phyloP scores from a whole-genome alignment of 2,888 invertebrate species.

The Hydrotaea diabolus region DNA sequence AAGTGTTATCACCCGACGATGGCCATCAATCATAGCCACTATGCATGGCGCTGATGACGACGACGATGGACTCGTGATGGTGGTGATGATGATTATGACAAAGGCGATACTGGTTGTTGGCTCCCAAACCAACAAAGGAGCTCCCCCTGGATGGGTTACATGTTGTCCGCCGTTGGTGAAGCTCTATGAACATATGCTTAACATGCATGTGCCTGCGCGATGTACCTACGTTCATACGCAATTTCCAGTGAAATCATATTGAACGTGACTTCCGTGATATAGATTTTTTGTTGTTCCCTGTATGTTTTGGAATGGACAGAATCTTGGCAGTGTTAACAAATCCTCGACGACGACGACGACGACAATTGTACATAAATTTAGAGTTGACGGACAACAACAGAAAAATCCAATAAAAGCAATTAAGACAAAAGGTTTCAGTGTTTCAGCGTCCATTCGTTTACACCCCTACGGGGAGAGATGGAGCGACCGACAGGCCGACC shows the following conservation, averaged over 20 bases:
- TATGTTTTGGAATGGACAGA: constrained; percentile 21
- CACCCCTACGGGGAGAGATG: not conserved
- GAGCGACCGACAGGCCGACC: not conserved
- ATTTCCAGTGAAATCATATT: constrained; percentile 66
- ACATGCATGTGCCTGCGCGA: not conserved
- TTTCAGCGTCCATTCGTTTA: constrained; percentile 8
- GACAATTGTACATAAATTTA: not conserved
- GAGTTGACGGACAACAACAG: not conserved
- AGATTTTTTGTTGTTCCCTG: constrained; percentile 10
- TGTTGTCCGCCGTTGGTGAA: not conserved
- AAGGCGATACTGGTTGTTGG: not conserved
- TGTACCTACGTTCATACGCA: constrained; percentile 17
- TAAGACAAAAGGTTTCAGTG: constrained; percentile 46
- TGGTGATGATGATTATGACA: constrained; percentile 39
- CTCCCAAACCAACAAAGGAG: constrained; percentile 44
- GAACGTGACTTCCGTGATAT: constrained; percentile 69
- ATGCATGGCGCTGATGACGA: not conserved
- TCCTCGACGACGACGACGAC: not conserved
- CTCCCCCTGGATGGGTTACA: not conserved
- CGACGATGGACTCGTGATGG: not conserved
- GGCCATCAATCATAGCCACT: constrained; percentile 59
- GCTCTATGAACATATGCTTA: not conserved
- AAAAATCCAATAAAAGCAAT: constrained; percentile 60
- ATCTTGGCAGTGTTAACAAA: not conserved
- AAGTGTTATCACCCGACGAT: constrained; percentile 63